Conservation (phyloP, 2,797 vertebrate species). For the Sphenopsis melanotis region DNA sequence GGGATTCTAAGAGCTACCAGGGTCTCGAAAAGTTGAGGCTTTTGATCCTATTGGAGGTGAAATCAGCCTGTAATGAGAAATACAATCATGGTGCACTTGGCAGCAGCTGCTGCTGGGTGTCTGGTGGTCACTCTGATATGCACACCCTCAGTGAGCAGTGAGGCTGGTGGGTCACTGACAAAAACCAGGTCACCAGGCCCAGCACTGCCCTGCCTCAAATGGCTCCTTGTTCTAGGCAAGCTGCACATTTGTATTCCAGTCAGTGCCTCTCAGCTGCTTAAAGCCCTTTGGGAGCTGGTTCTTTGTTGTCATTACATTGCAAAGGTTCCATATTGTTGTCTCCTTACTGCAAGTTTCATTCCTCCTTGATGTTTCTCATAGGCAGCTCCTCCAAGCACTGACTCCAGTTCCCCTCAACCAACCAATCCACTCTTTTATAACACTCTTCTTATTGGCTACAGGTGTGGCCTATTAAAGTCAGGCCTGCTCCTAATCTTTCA, state of each 20-base stretch:
- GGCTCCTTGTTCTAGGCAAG: neutral
- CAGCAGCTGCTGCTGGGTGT: neutral
- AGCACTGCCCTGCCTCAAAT: neutral
- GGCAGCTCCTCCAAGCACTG: too few species aligned
- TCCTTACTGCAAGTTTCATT: too few species aligned
- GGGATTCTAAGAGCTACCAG: neutral
- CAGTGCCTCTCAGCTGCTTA: neutral
- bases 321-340: too few species aligned
- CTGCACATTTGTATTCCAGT: neutral
- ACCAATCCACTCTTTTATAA: too few species aligned
- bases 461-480: too few species aligned
- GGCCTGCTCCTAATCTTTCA: too few species aligned
- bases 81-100: neutral
- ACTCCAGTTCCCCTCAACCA: too few species aligned
- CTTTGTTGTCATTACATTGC: too few species aligned
- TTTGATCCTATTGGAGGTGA: neutral
- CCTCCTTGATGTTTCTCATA: too few species aligned
- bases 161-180: neutral
- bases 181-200: neutral
- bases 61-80: neutral
- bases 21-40: neutral
- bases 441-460: too few species aligned
- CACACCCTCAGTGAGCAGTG: neutral
- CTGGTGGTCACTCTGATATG: neutral
- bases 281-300: neutral